phyloP scores from a whole-genome alignment of 1,140 invertebrate genomes.

The Thaumatotibia leucotreta region DNA sequence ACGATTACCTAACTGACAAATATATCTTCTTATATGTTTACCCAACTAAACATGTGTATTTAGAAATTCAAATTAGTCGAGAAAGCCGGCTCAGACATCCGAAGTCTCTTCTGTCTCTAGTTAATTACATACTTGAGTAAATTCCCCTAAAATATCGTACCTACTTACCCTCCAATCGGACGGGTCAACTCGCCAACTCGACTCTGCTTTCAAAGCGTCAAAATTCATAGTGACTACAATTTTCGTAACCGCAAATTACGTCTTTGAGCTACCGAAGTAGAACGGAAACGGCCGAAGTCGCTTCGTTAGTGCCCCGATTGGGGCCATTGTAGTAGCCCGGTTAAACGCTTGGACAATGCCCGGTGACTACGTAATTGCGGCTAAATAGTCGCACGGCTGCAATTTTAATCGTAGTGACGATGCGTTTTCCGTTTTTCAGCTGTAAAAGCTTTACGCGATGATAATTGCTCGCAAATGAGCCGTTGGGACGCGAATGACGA shows the following conservation, averaged over 20 bases:
- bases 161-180: conserved; percentile 2
- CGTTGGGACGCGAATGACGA: conserved; percentile 46
- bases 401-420: conserved; percentile 16
- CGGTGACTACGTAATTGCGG: conserved; percentile 64
- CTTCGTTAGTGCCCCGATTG: conserved; percentile 70
- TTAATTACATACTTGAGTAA: background rate
- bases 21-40: too few species aligned
- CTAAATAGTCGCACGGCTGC: conserved; percentile 50
- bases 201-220: conserved; percentile 36
- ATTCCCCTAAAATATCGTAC: background rate
- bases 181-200: conserved; percentile 18
- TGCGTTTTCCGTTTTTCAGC: conserved; percentile 29
- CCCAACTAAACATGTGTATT: too few species aligned
- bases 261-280: conserved; percentile 61
- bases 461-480: conserved; percentile 56
- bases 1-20: too few species aligned
- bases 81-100: background rate
- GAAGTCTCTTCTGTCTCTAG: too few species aligned
- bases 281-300: conserved; percentile 63
- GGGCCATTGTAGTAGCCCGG: conserved; percentile 52
- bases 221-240: conserved; percentile 54
- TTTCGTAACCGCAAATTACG: conserved; percentile 68
- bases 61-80: too few species aligned
- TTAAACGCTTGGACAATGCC: conserved; percentile 64
- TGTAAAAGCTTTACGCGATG: conserved; percentile 46